Conservation (phyloP, 2,888 invertebrate species). For the Drosophila kuntzei region DNA sequence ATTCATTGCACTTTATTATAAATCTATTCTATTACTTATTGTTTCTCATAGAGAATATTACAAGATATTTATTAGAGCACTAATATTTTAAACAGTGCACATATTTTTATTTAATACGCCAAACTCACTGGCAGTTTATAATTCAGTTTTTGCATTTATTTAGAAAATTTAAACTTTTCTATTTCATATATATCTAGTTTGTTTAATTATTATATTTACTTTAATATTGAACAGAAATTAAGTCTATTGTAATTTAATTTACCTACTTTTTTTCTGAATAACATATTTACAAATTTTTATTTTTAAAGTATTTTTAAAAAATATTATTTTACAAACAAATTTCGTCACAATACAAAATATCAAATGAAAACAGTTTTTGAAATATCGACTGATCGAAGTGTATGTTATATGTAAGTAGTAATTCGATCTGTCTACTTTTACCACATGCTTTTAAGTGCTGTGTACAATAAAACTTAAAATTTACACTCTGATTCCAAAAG, state of each 20-base stretch:
- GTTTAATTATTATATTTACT: background rate
- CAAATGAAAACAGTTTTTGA: background rate
- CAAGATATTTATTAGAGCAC: background rate
- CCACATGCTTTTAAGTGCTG: background rate
- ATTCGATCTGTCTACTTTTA: background rate
- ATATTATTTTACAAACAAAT: background rate
- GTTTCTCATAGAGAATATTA: background rate
- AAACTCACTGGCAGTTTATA: too few relatives aligned
- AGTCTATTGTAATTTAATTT: too few relatives aligned
- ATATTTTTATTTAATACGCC: too few relatives aligned
- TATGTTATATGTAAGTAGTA: background rate
- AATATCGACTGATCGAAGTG: background rate
- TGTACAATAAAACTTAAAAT: background rate
- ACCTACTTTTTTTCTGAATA: background rate
- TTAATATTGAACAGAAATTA: background rate
- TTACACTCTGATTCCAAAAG: background rate
- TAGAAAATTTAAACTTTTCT: background rate
- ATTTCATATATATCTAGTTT: background rate
- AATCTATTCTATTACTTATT: background rate
- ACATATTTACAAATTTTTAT: background rate
- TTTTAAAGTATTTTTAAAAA: background rate
- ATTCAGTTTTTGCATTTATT: too few relatives aligned
- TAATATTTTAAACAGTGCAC: background rate
- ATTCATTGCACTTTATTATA: conserved; percentile 7
- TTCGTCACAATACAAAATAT: background rate